A percentile compares a stretch with the other conserved stretches of the same genome.
Evolutionary conservation across 2,113 vertebrate genomes (phyloP).

Genomic region (Hipposideros armiger): DNA sequence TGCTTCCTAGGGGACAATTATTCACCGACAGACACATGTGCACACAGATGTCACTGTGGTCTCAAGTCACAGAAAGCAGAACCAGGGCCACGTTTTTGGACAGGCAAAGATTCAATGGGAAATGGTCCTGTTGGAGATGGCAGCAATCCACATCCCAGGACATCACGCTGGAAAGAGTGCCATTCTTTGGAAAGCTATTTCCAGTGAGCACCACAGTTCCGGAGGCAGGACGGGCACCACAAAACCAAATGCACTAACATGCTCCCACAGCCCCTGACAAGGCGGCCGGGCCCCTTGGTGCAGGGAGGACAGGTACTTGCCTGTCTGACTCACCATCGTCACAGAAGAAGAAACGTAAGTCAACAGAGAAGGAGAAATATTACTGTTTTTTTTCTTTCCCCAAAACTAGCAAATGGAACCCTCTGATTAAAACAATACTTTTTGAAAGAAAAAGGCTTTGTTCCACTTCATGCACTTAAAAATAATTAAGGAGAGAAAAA

Average conservation of each 20-base stretch:
- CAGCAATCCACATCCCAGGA: accelerated
- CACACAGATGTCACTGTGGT: too few relatives aligned
- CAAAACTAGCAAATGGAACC: constrained; percentile 48
- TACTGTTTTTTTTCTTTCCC: background rate
- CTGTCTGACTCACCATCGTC: background rate
- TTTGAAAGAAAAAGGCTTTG: constrained; percentile 21
- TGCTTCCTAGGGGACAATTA: background rate
- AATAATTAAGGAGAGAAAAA: background rate
- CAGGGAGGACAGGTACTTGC: background rate
- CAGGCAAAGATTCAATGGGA: background rate
- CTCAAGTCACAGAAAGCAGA: background rate
- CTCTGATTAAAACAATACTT: constrained; percentile 42
- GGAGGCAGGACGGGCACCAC: accelerated
- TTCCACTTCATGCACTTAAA: background rate
- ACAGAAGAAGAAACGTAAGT: constrained; percentile 62
- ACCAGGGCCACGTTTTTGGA: background rate
- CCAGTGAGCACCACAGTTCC: background rate
- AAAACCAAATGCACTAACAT: background rate
- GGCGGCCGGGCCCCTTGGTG: background rate
- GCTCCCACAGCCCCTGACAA: background rate
- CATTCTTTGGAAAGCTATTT: background rate
- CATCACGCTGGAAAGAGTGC: background rate
- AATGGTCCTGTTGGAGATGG: background rate
- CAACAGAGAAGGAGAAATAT: background rate
- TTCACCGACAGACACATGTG: background rate